Percentiles rank a stretch among this genome's conserved stretches.
Conservation (phyloP, 2,113 vertebrate species). For the Gasterosteus aculeatus region DNA sequence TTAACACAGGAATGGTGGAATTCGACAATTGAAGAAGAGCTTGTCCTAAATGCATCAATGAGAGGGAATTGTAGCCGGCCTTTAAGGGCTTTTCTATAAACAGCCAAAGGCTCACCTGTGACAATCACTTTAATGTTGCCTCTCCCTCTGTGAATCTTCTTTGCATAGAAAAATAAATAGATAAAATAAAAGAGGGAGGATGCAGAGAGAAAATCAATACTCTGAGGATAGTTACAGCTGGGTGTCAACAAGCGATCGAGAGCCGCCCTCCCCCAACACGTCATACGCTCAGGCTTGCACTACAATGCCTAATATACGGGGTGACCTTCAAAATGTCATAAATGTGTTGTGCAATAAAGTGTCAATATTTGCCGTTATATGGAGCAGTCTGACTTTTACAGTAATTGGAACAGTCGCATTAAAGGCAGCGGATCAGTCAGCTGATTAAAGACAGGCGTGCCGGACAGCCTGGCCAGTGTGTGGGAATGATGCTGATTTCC, state of each 20-base stretch:
- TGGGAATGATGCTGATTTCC: slow-evolving; percentile 68
- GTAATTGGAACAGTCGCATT: slow-evolving; percentile 99
- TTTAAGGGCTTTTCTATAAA: slow-evolving; percentile 66
- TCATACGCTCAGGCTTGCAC: slow-evolving; percentile 91
- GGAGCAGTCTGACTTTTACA: slow-evolving; percentile 99
- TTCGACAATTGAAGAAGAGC: slow-evolving; percentile 4
- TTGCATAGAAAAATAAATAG: slow-evolving; percentile 72
- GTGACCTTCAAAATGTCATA: slow-evolving; percentile 99
- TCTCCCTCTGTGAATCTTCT: slow-evolving; percentile 76
- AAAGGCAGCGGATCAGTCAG: slow-evolving; percentile 97
- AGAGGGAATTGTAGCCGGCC: slow-evolving; percentile 51
- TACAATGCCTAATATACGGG: slow-evolving; percentile 97
- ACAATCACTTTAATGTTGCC: slow-evolving; percentile 73
- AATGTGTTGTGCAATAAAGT: slow-evolving; percentile 99
- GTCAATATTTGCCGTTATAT: slow-evolving; percentile 99
- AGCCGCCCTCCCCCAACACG: slow-evolving; percentile 78
- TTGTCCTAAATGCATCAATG: slow-evolving; percentile 17
- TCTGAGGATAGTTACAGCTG: slow-evolving; percentile 80
- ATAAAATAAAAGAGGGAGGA: slow-evolving; percentile 45
- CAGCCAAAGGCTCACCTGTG: slow-evolving; percentile 70
- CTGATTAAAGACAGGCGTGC: slow-evolving; percentile 94
- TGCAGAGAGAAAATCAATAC: slow-evolving; percentile 80
- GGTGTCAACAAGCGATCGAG: slow-evolving; percentile 82
- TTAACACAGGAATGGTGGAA: not conserved
- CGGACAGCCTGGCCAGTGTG: slow-evolving; percentile 75